Conservation (phyloP, 92 coral and sea anemone genomes). For the Parazoanthus darwini region DNA sequence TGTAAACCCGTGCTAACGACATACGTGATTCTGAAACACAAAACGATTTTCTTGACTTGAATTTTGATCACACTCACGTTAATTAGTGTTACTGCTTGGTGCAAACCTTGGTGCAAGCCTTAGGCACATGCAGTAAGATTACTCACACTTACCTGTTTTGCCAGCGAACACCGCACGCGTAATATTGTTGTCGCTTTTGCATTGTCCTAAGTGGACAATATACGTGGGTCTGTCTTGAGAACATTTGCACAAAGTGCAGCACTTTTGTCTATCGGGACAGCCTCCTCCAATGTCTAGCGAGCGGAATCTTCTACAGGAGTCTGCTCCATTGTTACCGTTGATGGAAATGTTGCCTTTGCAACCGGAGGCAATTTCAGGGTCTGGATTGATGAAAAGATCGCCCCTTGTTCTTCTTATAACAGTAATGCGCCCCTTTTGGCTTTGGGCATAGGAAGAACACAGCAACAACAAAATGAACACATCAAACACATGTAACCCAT, state of each 20-base stretch:
- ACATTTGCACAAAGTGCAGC: conserved; percentile 18
- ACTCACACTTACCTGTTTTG: background rate
- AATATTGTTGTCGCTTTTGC: conserved; percentile 1
- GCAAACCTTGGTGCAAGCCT: background rate
- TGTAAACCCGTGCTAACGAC: too few relatives aligned
- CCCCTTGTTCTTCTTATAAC: conserved; percentile 6
- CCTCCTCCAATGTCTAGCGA: background rate
- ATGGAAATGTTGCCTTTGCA: background rate
- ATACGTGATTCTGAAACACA: too few relatives aligned
- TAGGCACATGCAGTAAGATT: too few relatives aligned
- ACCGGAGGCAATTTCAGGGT: conserved; percentile 10
- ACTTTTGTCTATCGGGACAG: background rate
- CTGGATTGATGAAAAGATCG: conserved; percentile 23
- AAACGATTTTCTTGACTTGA: too few relatives aligned
- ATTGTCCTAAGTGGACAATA: conserved; percentile 15
- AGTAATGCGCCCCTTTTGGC: background rate
- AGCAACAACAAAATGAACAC: background rate
- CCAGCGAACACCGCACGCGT: background rate
- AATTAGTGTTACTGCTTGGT: too few relatives aligned
- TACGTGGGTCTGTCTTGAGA: conserved; percentile 21
- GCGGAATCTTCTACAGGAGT: background rate
- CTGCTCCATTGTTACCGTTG: conserved; percentile 19
- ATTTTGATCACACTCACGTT: background rate
- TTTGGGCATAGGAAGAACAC: background rate
- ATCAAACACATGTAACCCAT: too few relatives aligned